phyloP scores from a whole-genome alignment of 2,113 vertebrate genomes.

The Terrapene triunguis region DNA sequence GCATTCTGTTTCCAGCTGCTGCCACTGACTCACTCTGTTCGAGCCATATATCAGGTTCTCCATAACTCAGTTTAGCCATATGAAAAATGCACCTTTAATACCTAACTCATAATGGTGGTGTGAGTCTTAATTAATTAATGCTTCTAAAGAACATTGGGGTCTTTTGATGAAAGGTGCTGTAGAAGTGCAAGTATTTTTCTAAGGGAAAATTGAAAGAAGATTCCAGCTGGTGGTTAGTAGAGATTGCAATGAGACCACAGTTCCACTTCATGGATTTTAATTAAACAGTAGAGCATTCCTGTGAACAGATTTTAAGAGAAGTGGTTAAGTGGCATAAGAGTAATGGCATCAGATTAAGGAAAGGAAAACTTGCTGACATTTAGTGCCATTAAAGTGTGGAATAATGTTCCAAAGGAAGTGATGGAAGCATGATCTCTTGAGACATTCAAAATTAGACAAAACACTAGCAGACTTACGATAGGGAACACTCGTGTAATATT shows the following conservation, averaged over 20 bases:
- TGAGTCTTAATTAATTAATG: conserved; percentile 24
- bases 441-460: not conserved
- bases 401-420: not conserved
- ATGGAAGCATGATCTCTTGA: not conserved
- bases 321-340: not conserved
- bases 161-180: conserved; percentile 8
- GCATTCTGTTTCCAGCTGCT: conserved; percentile 11
- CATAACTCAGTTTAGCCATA: not conserved
- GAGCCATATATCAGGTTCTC: conserved; percentile 1
- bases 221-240: not conserved
- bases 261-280: not conserved
- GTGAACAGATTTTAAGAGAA: conserved; percentile 20
- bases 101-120: conserved; percentile 26
- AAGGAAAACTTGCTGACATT: conserved; percentile 2
- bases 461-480: not conserved
- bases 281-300: conserved; percentile 31
- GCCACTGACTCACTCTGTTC: not conserved
- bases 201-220: not conserved
- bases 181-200: not conserved
- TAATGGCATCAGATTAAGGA: not conserved
- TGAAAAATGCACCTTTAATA: conserved; percentile 10
- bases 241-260: not conserved
- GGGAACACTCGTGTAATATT: not conserved
- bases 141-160: conserved; percentile 12
- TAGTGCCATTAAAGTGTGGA: not conserved